These are phyloP conservation scores for Dysidea cf. avara DNA, from an alignment of 37 sponge, comb jelly and placozoan species.

Conservation along the genomic window DNA sequence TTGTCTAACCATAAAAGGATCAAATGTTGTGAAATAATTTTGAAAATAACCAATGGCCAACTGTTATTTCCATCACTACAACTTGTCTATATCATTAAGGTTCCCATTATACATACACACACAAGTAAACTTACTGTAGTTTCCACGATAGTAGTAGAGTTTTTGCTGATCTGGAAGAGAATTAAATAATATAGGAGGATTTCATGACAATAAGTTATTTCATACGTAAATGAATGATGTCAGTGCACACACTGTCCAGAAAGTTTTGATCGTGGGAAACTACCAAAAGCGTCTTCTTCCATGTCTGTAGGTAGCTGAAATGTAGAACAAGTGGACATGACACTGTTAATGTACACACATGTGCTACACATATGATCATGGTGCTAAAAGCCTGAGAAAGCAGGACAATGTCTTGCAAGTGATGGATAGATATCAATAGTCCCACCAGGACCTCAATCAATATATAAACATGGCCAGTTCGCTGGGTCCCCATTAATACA, in stretches of 20 bases:
- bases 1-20: too few species aligned
- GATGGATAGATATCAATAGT: too few species aligned
- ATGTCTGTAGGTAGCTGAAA: slow-evolving; percentile 87
- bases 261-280: slow-evolving; percentile 99
- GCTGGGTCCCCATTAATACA: too few species aligned
- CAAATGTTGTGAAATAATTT: too few species aligned
- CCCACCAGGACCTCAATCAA: too few species aligned
- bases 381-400: neutral
- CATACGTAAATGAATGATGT: slow-evolving; percentile 90
- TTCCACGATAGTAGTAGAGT: slow-evolving; percentile 94
- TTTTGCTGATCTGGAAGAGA: slow-evolving; percentile 75
- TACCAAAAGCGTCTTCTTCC: slow-evolving; percentile 98
- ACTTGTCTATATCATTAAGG: too few species aligned
- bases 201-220: slow-evolving; percentile 35
- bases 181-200: neutral
- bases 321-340: neutral
- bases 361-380: neutral
- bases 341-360: too few species aligned
- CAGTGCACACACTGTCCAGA: slow-evolving; percentile 96
- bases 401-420: too few species aligned
- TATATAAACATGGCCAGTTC: too few species aligned
- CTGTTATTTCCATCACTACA: too few species aligned
- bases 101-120: slow-evolving; percentile 6
- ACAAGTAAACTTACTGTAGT: slow-evolving; percentile 74
- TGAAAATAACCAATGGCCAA: too few species aligned